Evolutionary conservation across 1,140 invertebrate genomes (phyloP).

Genomic region (Magallana gigas): DNA sequence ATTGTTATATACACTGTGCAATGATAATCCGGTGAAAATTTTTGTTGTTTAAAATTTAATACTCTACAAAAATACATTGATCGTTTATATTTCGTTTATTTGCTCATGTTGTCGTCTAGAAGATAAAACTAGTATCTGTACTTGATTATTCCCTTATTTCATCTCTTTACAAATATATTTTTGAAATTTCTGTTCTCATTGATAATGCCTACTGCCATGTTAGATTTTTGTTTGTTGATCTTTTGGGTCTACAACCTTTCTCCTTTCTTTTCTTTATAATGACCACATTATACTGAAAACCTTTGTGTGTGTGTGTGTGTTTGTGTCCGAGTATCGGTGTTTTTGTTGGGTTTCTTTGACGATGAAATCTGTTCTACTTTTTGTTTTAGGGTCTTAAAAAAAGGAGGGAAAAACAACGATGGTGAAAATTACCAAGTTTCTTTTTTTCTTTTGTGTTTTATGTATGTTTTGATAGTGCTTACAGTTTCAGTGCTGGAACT

Average conservation of each 20-base stretch:
- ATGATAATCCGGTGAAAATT: conserved; percentile 24
- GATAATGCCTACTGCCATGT: too few species aligned
- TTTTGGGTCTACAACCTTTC: not conserved
- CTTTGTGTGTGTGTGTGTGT: not conserved
- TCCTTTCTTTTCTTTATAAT: not conserved
- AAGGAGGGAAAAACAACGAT: not conserved
- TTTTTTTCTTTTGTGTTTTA: not conserved
- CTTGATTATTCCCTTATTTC: not conserved
- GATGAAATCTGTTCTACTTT: not conserved
- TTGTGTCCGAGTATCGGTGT: not conserved
- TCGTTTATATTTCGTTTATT: not conserved
- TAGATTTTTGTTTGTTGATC: too few species aligned
- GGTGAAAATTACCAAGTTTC: not conserved
- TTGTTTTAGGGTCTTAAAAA: not conserved
- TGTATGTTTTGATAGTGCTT: conserved; percentile 1
- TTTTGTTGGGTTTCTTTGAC: not conserved
- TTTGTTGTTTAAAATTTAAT: not conserved
- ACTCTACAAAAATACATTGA: conserved; percentile 1
- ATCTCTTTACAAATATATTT: too few species aligned
- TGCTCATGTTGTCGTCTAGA: not conserved
- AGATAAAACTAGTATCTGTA: not conserved
- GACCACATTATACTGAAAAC: not conserved
- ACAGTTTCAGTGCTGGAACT: conserved; percentile 19
- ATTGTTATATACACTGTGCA: not conserved
- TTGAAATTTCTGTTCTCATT: too few species aligned